Percentiles rank a stretch among this genome's conserved stretches.
Conservation (phyloP, 64 coral and sea anemone species). For the Acropora yongei region DNA sequence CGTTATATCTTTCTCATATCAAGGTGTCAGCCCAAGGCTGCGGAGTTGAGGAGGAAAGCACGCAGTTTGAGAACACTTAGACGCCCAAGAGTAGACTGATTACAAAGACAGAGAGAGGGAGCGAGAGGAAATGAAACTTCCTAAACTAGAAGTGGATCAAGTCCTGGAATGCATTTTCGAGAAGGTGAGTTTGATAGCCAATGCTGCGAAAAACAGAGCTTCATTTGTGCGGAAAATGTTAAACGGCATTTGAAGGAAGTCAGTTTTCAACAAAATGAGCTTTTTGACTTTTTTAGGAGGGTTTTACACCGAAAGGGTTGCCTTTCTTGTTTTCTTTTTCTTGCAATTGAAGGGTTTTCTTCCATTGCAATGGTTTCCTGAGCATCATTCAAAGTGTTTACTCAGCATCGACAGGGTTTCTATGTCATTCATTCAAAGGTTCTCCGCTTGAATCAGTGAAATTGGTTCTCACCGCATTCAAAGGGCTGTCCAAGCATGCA, state of each 20-base stretch:
- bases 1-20: conserved; percentile 34
- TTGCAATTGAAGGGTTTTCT: too few relatives aligned
- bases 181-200: not conserved
- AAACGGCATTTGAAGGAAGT: too few relatives aligned
- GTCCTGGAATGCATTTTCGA: conserved; percentile 14
- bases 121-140: not conserved
- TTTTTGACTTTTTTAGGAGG: not conserved
- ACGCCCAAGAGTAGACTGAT: not conserved
- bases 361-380: not conserved
- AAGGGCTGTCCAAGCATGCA: not conserved
- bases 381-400: not conserved
- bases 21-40: not conserved
- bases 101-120: not conserved
- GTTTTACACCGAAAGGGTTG: not conserved
- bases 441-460: not conserved
- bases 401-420: not conserved
- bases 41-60: not conserved
- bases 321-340: not conserved
- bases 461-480: not conserved
- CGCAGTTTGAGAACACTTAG: not conserved
- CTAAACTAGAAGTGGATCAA: conserved; percentile 26
- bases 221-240: too few relatives aligned
- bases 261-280: too few relatives aligned
- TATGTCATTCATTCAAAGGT: not conserved
- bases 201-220: not conserved